phyloP scores from a whole-genome alignment of 2,888 invertebrate species.

The Lissocephala sabroskyi region DNA sequence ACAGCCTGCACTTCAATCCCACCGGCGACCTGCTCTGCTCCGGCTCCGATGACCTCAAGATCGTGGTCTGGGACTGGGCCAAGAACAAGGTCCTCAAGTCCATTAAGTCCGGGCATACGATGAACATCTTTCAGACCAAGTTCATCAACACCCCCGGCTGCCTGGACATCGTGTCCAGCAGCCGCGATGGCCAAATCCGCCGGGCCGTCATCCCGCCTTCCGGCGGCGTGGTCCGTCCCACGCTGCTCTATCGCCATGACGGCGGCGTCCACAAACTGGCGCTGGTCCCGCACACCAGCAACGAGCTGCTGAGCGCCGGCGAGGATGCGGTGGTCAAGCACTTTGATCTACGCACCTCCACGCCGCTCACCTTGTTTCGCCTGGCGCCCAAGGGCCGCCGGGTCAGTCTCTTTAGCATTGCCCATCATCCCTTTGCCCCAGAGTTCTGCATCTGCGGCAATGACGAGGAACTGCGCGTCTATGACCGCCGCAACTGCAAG shows the following conservation, averaged over 20 bases:
- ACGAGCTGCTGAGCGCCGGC: slow-evolving; percentile 86
- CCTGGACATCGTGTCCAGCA: slow-evolving; percentile 89
- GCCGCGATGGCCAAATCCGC: slow-evolving; percentile 89
- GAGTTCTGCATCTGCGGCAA: slow-evolving; percentile 90
- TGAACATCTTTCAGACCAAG: slow-evolving; percentile 93
- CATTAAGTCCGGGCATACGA: slow-evolving; percentile 86
- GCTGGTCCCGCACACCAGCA: slow-evolving; percentile 82
- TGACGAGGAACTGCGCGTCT: slow-evolving; percentile 84
- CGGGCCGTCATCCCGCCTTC: slow-evolving; percentile 76
- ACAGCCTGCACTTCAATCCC: slow-evolving; percentile 89
- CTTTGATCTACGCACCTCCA: slow-evolving; percentile 82
- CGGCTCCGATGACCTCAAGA: slow-evolving; percentile 91
- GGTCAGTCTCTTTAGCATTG: slow-evolving; percentile 91
- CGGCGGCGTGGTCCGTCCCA: slow-evolving; percentile 71
- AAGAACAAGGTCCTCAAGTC: slow-evolving; percentile 77
- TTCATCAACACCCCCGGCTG: slow-evolving; percentile 84
- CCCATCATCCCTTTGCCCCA: slow-evolving; percentile 84
- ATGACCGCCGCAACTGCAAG: slow-evolving; percentile 79
- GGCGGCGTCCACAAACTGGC: slow-evolving; percentile 91
- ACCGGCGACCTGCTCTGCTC: slow-evolving; percentile 83
- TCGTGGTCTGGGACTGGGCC: slow-evolving; percentile 95
- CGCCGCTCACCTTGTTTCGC: slow-evolving; percentile 51
- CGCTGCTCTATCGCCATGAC: slow-evolving; percentile 79
- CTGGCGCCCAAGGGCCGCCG: slow-evolving; percentile 74
- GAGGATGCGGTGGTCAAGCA: slow-evolving; percentile 89